Percentiles rank a stretch among this genome's conserved stretches.
These are phyloP conservation scores for Planococcus citri DNA, from an alignment of 1,140 invertebrate genomes.

Conservation along the genomic window DNA sequence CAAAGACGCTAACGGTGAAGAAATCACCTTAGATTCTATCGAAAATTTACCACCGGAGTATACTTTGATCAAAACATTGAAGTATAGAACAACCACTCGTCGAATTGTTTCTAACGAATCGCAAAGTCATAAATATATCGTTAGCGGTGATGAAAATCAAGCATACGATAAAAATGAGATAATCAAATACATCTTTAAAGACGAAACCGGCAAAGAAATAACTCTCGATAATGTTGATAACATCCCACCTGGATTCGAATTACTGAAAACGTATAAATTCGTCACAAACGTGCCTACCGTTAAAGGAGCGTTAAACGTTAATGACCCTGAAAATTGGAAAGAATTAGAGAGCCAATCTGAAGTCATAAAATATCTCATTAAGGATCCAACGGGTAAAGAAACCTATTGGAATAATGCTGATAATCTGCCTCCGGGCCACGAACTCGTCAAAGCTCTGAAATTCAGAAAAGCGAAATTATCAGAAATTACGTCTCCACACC, in stretches of 20 bases:
- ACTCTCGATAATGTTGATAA: neutral
- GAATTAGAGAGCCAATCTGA: neutral
- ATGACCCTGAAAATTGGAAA: neutral
- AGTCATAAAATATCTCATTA: neutral
- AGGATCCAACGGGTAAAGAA: neutral
- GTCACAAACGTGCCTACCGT: neutral
- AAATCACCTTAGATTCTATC: neutral
- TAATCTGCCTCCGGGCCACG: neutral
- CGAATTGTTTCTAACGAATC: neutral
- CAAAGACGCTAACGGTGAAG: neutral
- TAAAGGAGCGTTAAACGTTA: neutral
- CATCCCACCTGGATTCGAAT: neutral
- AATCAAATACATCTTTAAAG: neutral
- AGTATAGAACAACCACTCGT: neutral
- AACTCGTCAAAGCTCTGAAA: neutral
- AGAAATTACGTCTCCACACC: neutral
- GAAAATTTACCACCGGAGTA: neutral
- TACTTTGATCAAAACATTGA: neutral
- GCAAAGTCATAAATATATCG: neutral
- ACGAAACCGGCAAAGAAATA: neutral
- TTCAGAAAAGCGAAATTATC: neutral
- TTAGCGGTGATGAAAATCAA: neutral
- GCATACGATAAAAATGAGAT: neutral
- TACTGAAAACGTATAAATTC: neutral
- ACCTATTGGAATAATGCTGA: neutral